A percentile compares a stretch with the other conserved stretches of the same genome.
Conservation (phyloP, 2,888 invertebrate species). For the Caenorhabditis sp. region DNA sequence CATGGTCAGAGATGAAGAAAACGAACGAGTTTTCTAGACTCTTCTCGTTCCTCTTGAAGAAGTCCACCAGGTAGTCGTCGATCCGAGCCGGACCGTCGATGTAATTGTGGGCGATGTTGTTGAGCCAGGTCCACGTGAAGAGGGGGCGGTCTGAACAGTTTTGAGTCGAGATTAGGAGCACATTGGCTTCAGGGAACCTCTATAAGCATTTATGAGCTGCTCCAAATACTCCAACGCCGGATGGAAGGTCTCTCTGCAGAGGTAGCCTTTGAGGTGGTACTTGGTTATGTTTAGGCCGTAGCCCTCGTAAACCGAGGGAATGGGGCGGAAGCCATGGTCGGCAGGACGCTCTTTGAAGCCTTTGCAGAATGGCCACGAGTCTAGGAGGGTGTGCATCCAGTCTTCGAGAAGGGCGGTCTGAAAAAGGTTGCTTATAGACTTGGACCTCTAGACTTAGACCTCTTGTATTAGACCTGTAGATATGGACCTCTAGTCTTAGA, state of each 20-base stretch:
- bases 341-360: conserved; percentile 66
- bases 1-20: conserved; percentile 72
- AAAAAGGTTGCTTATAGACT: too few species aligned
- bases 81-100: conserved; percentile 58
- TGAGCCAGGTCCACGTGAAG: conserved; percentile 70
- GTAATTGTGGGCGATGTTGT: conserved; percentile 61
- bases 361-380: conserved; percentile 67
- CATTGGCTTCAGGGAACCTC: conserved; percentile 5
- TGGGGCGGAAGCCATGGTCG: conserved; percentile 68
- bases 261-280: background rate
- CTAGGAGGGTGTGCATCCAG: conserved; percentile 63
- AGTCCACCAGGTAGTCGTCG: conserved; percentile 64
- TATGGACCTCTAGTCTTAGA: too few species aligned
- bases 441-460: too few species aligned
- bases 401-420: conserved; percentile 33
- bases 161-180: background rate
- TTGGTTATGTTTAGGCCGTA: conserved; percentile 14
- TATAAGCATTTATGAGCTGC: conserved; percentile 66
- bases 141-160: conserved; percentile 59
- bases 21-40: conserved; percentile 64
- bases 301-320: conserved; percentile 22
- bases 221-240: conserved; percentile 59
- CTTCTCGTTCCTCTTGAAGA: conserved; percentile 57
- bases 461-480: too few species aligned
- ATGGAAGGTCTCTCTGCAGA: conserved; percentile 61